These are phyloP conservation scores for Etheostoma cragini DNA, from an alignment of 2,113 vertebrate genomes.

Conservation along the genomic window DNA sequence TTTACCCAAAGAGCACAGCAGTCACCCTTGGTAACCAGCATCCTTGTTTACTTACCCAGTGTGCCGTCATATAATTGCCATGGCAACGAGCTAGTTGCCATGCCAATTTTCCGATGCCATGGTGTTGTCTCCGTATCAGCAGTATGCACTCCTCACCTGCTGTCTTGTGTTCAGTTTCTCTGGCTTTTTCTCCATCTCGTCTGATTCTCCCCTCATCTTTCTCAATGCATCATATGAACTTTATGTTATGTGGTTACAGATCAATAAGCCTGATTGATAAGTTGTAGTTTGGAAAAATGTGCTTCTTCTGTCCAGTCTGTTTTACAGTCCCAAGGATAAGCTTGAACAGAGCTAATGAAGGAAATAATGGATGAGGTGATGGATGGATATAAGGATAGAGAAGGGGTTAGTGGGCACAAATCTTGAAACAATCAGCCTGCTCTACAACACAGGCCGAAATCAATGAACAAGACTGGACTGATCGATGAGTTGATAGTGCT, in stretches of 20 bases:
- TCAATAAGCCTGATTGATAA: constrained; percentile 42
- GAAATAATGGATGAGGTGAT: constrained; percentile 68
- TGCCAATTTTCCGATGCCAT: constrained; percentile 79
- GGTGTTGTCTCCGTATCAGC: constrained; percentile 69
- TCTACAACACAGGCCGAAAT: constrained; percentile 72
- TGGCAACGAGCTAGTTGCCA: constrained; percentile 86
- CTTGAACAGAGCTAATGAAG: constrained; percentile 66
- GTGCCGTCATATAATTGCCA: constrained; percentile 88
- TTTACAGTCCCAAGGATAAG: constrained; percentile 44
- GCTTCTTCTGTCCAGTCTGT: constrained; percentile 44
- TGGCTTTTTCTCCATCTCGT: constrained; percentile 17
- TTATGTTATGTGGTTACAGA: not conserved
- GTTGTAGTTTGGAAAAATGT: constrained; percentile 33
- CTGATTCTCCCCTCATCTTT: constrained; percentile 14
- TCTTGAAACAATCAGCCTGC: constrained; percentile 74
- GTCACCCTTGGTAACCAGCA: constrained; percentile 81
- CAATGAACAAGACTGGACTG: constrained; percentile 79
- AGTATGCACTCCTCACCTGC: constrained; percentile 62
- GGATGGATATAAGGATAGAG: constrained; percentile 66
- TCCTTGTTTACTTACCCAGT: constrained; percentile 88
- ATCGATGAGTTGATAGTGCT: constrained; percentile 76
- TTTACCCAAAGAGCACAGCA: constrained; percentile 79
- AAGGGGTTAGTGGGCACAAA: constrained; percentile 78
- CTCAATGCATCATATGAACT: not conserved
- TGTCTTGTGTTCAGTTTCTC: constrained; percentile 2